Evolutionary conservation across 2,797 vertebrate genomes (phyloP).

Genomic region (Rhinichthys osculus): DNA sequence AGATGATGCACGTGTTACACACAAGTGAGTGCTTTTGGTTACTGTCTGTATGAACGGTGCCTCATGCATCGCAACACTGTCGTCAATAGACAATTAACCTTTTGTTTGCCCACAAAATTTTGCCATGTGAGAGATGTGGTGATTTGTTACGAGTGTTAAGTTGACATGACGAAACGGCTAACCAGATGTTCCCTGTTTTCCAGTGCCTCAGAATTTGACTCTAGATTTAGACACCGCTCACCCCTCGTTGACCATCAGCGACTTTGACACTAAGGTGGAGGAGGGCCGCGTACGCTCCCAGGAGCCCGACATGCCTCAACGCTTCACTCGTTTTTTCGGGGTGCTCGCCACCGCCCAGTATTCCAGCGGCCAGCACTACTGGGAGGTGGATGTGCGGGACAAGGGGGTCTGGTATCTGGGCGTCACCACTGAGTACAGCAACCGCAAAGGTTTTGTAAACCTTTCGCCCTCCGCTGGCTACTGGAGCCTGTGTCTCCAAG

Average conservation of each 20-base stretch:
- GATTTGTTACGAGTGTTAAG: not conserved
- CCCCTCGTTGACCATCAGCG: slow-evolving; percentile 76
- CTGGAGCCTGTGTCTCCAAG: slow-evolving; percentile 84
- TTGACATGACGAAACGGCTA: not conserved
- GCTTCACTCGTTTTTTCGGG: slow-evolving; percentile 80
- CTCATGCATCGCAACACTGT: not conserved
- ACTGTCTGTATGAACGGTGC: not conserved
- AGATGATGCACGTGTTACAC: slow-evolving; percentile 84
- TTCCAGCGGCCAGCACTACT: slow-evolving; percentile 82
- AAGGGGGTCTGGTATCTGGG: slow-evolving; percentile 86
- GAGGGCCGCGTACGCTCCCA: slow-evolving; percentile 75
- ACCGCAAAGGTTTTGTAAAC: slow-evolving; percentile 82
- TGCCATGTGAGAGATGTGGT: not conserved
- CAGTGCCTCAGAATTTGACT: slow-evolving; percentile 83
- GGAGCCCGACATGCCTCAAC: slow-evolving; percentile 77
- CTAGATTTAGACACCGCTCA: slow-evolving; percentile 82
- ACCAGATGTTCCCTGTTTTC: slow-evolving; percentile 30
- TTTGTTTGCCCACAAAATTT: not conserved
- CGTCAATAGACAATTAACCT: not conserved
- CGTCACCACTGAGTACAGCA: slow-evolving; percentile 81
- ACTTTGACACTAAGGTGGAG: slow-evolving; percentile 83
- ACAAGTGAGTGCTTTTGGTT: slow-evolving; percentile 68
- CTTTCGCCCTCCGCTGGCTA: slow-evolving; percentile 79
- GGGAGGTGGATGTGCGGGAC: slow-evolving; percentile 84
- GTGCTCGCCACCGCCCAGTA: slow-evolving; percentile 81